Conservation (phyloP, 1,140 invertebrate genomes). For the Monomorium pharaonis region DNA sequence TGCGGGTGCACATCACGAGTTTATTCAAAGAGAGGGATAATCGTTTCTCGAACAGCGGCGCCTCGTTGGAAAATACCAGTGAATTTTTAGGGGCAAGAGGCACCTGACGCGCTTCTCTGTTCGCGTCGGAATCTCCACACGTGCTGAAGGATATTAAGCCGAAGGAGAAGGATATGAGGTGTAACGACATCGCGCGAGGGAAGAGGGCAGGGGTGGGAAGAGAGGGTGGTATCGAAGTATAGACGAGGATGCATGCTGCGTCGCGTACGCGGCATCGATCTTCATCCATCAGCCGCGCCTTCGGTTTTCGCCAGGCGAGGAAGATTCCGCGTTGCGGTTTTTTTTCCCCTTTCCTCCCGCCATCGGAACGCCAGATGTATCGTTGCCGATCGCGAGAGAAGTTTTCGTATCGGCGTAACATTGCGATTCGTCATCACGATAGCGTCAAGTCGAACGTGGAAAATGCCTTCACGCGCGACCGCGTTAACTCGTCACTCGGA, state of each 20-base stretch:
- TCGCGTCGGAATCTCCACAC: slow-evolving; percentile 56
- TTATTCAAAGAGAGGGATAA: slow-evolving; percentile 42
- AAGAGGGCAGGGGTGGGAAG: neutral
- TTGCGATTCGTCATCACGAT: slow-evolving; percentile 65
- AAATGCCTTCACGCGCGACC: slow-evolving; percentile 55
- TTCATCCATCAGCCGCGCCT: slow-evolving; percentile 82
- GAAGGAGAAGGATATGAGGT: slow-evolving; percentile 66
- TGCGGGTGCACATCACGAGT: neutral
- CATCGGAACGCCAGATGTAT: slow-evolving; percentile 72
- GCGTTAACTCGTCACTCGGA: slow-evolving; percentile 28
- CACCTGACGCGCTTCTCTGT: slow-evolving; percentile 60
- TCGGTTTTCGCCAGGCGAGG: slow-evolving; percentile 56
- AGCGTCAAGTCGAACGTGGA: slow-evolving; percentile 30
- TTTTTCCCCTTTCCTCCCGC: neutral
- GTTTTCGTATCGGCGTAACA: slow-evolving; percentile 49
- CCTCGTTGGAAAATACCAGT: slow-evolving; percentile 26
- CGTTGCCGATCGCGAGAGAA: slow-evolving; percentile 24
- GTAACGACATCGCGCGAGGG: slow-evolving; percentile 58
- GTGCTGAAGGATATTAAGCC: slow-evolving; percentile 72
- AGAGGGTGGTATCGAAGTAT: slow-evolving; percentile 13
- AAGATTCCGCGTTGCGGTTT: slow-evolving; percentile 62
- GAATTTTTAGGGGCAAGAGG: slow-evolving; percentile 27
- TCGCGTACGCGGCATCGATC: slow-evolving; percentile 80
- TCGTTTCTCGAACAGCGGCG: slow-evolving; percentile 21
- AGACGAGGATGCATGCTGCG: slow-evolving; percentile 56